Base-by-base conservation (phyloP, 2,888 invertebrate species). In the Acrobasis consociella region DNA sequence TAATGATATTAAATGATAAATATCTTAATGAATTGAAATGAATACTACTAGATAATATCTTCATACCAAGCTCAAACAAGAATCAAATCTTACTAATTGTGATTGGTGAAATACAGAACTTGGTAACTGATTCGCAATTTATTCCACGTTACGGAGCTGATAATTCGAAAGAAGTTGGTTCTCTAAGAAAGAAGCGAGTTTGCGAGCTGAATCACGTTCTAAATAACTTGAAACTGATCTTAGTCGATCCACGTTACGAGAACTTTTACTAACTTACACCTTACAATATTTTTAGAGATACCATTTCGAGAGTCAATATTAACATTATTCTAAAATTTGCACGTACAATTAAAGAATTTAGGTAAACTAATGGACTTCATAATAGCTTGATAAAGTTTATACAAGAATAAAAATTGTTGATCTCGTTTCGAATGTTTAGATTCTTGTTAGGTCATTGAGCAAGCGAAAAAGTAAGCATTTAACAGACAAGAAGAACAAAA, bases 201-300 rank as follows among this genome's bases (percentile, higher is more conserved):
- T 56, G 42, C 42, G 37, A 56, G 56, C 56, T 56, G 42, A 56
- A 56, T 56, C 56, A 39, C 56, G 56, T 56, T 39, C 56, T 56
- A 56, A 56, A 56, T 56, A 56, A 56, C 38, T 56, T 56, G 16
- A 10, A 16, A 42, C 56, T 56, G 42, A 56, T 56, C 56, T 17
- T 16, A 31, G 56, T 15, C 15, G 56, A 56, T 56, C 17, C 39
- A 42, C 13, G 52, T 31, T 22, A 52, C 31, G 16, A 16, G 16
- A 56, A 39, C 56, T 39, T 39, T 37, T 42, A 56, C 39, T 42
- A 8, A 53, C 13, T 56, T 13, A 56, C 56, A 7, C n/a, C 13
- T 56, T 13, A 56, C 56, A 42, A 56, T 56, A 17, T 16, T 56
- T 56, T 42, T 15, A 22, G 22, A 22, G 22, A 22, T 22, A 22